Percentiles rank a stretch among this genome's conserved stretches.
Evolutionary conservation across 2,797 vertebrate species (phyloP).

Genomic region (Sebastes oblongus): DNA sequence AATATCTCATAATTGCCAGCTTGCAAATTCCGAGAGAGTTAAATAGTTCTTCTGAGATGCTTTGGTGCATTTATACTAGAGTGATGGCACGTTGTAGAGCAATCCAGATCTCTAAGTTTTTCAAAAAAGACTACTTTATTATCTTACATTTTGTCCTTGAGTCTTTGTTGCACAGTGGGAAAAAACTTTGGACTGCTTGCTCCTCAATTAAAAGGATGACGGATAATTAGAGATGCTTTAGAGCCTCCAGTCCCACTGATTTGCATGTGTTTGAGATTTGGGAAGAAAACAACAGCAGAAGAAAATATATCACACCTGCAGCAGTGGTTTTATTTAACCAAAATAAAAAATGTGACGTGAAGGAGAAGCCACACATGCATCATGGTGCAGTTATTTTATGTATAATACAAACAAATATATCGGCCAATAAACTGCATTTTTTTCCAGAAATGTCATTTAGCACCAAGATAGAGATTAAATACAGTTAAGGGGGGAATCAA

Average conservation of each 20-base stretch:
- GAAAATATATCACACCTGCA: not conserved
- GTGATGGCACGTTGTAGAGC: not conserved
- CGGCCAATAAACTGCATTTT: not conserved
- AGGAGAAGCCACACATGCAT: not conserved
- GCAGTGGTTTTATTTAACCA: not conserved
- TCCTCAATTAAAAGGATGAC: not conserved
- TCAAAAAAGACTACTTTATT: not conserved
- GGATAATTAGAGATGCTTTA: conserved; percentile 18
- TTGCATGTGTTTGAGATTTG: conserved; percentile 29
- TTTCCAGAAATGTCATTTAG: not conserved
- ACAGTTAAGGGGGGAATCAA: not conserved
- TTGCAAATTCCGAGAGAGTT: not conserved
- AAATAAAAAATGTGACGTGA: not conserved
- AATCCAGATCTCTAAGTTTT: not conserved
- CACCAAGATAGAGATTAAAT: not conserved
- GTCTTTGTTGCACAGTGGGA: not conserved
- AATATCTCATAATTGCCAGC: not conserved
- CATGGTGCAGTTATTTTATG: not conserved
- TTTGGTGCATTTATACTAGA: not conserved
- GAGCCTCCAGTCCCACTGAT: conserved; percentile 1
- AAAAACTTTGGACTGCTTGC: not conserved
- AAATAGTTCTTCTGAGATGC: not conserved
- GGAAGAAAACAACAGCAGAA: not conserved
- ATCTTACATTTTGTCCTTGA: not conserved
- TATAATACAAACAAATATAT: not conserved